Base-by-base conservation (phyloP, 2,113 vertebrate genomes). In the Fregata magnificens region DNA sequence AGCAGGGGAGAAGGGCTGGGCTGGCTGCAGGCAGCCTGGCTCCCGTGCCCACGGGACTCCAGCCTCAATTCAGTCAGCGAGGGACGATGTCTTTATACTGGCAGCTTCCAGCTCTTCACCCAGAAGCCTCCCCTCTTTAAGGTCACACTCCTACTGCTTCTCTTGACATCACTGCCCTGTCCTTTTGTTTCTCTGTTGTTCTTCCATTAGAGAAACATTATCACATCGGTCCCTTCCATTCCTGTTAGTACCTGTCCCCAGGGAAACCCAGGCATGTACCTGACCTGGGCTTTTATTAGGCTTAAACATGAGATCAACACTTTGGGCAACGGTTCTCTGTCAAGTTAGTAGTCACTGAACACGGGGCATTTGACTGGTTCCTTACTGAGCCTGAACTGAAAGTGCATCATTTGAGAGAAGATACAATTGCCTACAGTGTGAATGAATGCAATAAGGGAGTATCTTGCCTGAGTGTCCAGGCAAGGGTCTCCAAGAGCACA, bases 1-100 rank as follows among this genome's bases (percentile, higher is more conserved):
- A 77, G 47, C 1, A 0, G 9, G 4, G 26, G 17, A 89, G 40
- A 58, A 55, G 18, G 14, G 10, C 10, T 0, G 0, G 59, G 70
- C 16, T 2, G 1, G 45, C 50, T 47, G 24, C 73, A 78, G 73
- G 25, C 67, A 81, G 67, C 47, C 36, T 34, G 38, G 52, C 50
- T 82, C 63, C 40, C 9, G 5, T 7, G 16, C 25, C 42, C 0
- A 0, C 6, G 4, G 13, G 47, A 67, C 10, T 63, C 19, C 38
- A 76, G 32, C 11, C 32, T 71, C 29, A 28, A 8, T 34, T 85
- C 47, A 26, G 9, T 28, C 5, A 63, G 38, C 1, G 1, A 67
- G 11, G 32, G 42, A 62, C 0, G 1, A 11, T 42, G 9, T 45
- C 52, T 90, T 71, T 25, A n/a, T 20, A 28, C 11, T 19, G 38